Percentiles rank a stretch among this genome's conserved stretches.
Evolutionary conservation across 2,113 vertebrate genomes (phyloP).

Genomic region (Trachemys scripta): DNA sequence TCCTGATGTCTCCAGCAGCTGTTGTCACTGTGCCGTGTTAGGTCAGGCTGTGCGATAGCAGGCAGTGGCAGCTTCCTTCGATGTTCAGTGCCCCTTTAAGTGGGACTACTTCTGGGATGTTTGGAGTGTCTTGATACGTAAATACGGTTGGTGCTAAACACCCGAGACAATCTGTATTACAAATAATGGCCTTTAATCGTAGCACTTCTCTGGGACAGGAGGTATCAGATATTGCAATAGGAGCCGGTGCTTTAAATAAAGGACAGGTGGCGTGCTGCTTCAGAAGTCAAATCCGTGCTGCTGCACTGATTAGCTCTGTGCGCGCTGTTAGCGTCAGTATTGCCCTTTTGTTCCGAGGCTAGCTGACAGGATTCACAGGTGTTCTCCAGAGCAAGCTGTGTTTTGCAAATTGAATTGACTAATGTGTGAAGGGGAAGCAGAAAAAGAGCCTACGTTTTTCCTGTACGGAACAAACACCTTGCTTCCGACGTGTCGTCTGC

Average conservation of each 20-base stretch:
- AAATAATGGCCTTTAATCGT: conserved; percentile 1
- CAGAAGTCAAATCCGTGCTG: not conserved
- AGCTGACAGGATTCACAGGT: not conserved
- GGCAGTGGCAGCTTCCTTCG: not conserved
- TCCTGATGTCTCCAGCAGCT: not conserved
- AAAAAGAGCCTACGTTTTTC: not conserved
- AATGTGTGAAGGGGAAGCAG: not conserved
- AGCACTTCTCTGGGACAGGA: not conserved
- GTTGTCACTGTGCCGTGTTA: not conserved
- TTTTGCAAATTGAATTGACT: not conserved
- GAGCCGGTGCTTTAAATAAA: conserved; percentile 51
- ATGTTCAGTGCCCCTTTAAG: not conserved
- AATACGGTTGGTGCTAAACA: not conserved
- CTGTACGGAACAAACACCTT: not conserved
- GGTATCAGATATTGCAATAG: not conserved
- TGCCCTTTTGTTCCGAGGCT: not conserved
- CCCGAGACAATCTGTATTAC: not conserved
- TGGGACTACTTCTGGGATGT: not conserved
- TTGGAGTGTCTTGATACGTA: not conserved
- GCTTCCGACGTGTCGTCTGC: not conserved
- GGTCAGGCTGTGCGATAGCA: not conserved
- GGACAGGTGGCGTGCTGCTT: not conserved
- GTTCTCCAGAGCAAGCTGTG: not conserved
- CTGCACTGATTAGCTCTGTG: not conserved
- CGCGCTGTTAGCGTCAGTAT: not conserved